Evolutionary conservation across 2,888 invertebrate genomes (phyloP).

Genomic region (Andrena haemorrhoa): DNA sequence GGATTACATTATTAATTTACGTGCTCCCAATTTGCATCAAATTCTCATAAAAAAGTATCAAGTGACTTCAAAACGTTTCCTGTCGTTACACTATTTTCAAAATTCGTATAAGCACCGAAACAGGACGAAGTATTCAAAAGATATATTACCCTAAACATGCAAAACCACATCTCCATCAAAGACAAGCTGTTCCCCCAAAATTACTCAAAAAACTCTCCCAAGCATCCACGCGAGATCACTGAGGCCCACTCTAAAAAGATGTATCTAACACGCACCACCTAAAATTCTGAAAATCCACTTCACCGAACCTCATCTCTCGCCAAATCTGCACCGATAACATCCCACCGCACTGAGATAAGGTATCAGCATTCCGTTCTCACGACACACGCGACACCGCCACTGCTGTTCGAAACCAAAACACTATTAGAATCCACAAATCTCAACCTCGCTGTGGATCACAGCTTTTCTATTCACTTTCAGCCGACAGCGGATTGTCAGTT

Average conservation of each 20-base stretch:
- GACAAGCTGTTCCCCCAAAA: neutral
- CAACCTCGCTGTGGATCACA: neutral
- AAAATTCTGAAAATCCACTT: slow-evolving; percentile 11
- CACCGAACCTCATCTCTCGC: neutral
- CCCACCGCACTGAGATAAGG: neutral
- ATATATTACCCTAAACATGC: neutral
- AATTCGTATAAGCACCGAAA: slow-evolving; percentile 18
- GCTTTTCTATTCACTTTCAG: no score
- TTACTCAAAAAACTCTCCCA: no score
- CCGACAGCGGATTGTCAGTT: no score
- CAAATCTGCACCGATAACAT: neutral
- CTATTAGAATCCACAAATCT: neutral
- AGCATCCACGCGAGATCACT: neutral
- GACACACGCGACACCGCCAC: neutral
- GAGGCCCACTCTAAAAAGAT: neutral
- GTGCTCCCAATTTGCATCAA: neutral
- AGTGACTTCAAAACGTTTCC: no score
- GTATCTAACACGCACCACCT: no score
- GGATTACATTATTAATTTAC: neutral
- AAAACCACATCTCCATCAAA: neutral
- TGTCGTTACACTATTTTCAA: neutral
- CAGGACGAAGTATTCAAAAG: neutral
- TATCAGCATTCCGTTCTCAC: neutral
- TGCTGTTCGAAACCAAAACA: neutral
- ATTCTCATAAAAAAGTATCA: neutral